Percentiles rank a stretch among this genome's conserved stretches.
These are phyloP conservation scores for Carterocephalus palaemon DNA, from an alignment of 2,888 invertebrate species.

Conservation along the genomic window DNA sequence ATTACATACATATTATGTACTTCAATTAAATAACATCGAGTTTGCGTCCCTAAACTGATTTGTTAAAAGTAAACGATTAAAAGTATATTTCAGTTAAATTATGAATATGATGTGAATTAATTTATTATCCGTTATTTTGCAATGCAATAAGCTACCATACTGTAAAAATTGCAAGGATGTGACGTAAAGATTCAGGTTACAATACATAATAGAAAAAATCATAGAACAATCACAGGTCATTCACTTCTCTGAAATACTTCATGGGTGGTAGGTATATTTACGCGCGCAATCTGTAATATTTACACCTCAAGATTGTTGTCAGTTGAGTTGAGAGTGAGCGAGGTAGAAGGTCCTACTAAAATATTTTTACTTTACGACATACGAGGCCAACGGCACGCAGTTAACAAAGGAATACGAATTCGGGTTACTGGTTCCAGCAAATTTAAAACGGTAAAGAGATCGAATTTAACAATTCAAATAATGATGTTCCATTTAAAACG, in stretches of 20 bases:
- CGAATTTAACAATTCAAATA: conserved; percentile 51
- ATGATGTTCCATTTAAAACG: conserved; percentile 9
- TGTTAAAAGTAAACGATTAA: no score
- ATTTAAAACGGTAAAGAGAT: conserved; percentile 41
- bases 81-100: no score
- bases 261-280: conserved; percentile 50
- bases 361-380: conserved; percentile 54
- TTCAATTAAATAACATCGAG: not conserved
- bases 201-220: no score
- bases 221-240: conserved; percentile 53
- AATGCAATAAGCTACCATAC: no score
- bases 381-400: conserved; percentile 52
- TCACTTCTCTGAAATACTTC: conserved; percentile 50
- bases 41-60: no score
- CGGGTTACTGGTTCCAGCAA: conserved; percentile 55
- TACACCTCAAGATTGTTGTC: conserved; percentile 38
- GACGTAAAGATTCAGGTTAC: no score
- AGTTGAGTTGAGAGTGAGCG: conserved; percentile 43
- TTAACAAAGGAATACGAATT: conserved; percentile 52
- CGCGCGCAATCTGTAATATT: conserved; percentile 52
- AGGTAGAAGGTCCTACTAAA: conserved; percentile 59
- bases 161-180: no score
- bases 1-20: not conserved
- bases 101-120: no score
- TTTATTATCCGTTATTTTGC: no score